Base-by-base conservation (phyloP, 2,888 invertebrate genomes). In the Sialis lutaria region DNA sequence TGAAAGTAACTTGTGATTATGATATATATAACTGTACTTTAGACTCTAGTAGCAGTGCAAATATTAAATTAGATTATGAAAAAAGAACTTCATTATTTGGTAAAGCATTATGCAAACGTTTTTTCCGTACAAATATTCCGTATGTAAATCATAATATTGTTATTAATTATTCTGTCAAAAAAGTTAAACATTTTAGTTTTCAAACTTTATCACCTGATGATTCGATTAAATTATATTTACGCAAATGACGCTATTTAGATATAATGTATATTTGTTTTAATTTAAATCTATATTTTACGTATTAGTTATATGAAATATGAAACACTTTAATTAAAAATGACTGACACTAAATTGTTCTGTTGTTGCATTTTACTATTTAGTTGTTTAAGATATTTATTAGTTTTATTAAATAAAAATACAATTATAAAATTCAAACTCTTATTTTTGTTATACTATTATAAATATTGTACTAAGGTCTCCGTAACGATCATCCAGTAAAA, bases 161-260 rank as follows among this genome's bases (percentile, higher is more conserved):
- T 50, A 52, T 40, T 30, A 33, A 41, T 13, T 40, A 44, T 39
- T 46, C 49, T 50, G 42, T 40, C 32, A 49, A 46, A 5, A 54
- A 51, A 33, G 50, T 68, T 45, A 55, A 54, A 49, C 57, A 56
- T 41, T 80, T 79, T 63, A 64, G 68, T 51, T 81, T 80, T 61
- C 62, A 68, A 33, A 66, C 66, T 39, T 71, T 70, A 2, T 80
- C 79, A 0, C 78, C 78, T 7, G 77, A 79, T 62, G 74, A 72
- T 58, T 53, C 66, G 47, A 68, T 76, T 46, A 63, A 57, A n/a
- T 56, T 56, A 48, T 58, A 64, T 56, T 58, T 68, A 34, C 57
- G 52, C 43, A 50, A 49, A 13, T 53, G 52, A 41, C n/a, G 7
- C 22, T 22, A 22, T 22, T 22, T 22, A 22, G 2, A 22, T 22